phyloP scores from a whole-genome alignment of 2,797 vertebrate genomes.

The Sphenodon punctatus region DNA sequence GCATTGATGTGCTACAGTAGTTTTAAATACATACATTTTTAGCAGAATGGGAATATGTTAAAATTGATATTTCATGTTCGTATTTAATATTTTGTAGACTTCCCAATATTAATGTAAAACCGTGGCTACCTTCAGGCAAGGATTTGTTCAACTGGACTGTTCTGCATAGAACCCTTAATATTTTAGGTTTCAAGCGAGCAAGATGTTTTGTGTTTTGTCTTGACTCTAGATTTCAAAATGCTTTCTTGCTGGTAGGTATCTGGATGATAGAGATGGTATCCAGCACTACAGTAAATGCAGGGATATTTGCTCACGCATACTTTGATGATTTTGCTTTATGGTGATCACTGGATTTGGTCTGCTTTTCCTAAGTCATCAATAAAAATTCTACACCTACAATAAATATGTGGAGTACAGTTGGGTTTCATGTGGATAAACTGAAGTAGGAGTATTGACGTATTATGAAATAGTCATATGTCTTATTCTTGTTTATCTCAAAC shows the following conservation, averaged over 20 bases:
- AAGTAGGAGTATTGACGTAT: conserved; percentile 55
- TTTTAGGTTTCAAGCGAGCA: neutral
- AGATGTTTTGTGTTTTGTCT: neutral
- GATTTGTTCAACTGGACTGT: neutral
- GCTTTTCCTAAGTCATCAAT: conserved; percentile 5
- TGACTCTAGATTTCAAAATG: neutral
- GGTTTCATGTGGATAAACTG: conserved; percentile 65
- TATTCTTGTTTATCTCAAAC: conserved; percentile 75
- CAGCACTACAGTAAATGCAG: neutral
- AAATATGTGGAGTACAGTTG: conserved; percentile 42
- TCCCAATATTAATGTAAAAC: neutral
- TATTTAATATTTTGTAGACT: neutral
- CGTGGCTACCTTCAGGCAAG: neutral
- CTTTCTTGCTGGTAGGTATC: neutral
- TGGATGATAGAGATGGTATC: neutral
- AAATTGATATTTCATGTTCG: neutral
- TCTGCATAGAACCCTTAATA: neutral
- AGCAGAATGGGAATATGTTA: neutral
- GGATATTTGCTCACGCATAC: neutral
- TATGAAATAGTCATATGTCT: conserved; percentile 58
- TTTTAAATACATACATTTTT: neutral
- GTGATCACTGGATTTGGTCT: neutral
- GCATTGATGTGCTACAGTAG: neutral
- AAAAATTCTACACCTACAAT: conserved; percentile 52
- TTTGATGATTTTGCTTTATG: neutral